Conservation (phyloP, 2,797 vertebrate species). For the Bradypodion pumilum region DNA sequence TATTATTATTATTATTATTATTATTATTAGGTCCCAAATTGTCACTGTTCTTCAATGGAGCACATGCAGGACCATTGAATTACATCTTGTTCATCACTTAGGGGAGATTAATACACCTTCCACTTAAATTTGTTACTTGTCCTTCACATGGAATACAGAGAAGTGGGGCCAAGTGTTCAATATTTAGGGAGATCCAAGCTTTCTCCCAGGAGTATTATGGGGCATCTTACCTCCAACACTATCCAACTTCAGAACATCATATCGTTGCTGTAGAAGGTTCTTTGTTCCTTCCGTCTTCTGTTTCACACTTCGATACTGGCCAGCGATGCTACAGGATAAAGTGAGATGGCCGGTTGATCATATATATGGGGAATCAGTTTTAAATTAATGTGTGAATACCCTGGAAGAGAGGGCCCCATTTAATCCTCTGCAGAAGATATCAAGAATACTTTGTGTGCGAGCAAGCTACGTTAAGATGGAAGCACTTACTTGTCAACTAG, state of each 20-base stretch:
- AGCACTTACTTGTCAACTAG: slow-evolving; percentile 84
- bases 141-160: background rate
- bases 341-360: accelerated
- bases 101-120: background rate
- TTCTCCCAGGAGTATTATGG: background rate
- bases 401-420: background rate
- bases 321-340: slow-evolving; percentile 75
- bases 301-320: slow-evolving; percentile 80
- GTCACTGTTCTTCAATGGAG: no score
- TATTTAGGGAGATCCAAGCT: accelerated
- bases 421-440: background rate
- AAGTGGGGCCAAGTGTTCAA: background rate
- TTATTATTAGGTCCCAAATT: background rate
- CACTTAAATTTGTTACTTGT: background rate
- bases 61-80: background rate
- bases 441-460: background rate
- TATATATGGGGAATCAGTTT: background rate
- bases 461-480: background rate
- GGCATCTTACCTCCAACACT: slow-evolving; percentile 72
- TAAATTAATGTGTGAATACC: background rate
- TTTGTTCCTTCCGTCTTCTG: slow-evolving; percentile 84
- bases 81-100: background rate
- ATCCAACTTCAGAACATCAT: slow-evolving; percentile 82
- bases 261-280: slow-evolving; percentile 77
- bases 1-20: no score